phyloP scores from a whole-genome alignment of 2,888 invertebrate genomes.

The Lasioglossum zephyrum region DNA sequence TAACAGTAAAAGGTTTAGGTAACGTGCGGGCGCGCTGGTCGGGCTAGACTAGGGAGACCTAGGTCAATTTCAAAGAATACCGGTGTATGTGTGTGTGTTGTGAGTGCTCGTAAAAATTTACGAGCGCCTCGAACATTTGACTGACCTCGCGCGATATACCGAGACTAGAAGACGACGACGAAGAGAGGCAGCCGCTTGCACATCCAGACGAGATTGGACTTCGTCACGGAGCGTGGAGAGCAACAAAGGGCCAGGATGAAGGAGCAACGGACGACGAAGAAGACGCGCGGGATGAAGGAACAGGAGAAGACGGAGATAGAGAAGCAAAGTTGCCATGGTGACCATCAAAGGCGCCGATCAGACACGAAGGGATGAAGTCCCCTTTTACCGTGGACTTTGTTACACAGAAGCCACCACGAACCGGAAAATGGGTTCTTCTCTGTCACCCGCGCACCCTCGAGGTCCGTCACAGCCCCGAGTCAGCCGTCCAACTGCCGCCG shows the following conservation, averaged over 20 bases:
- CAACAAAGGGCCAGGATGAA: conserved; percentile 9
- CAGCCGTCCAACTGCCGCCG: conserved; percentile 24
- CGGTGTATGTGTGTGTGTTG: background rate
- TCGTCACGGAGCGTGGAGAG: conserved; percentile 29
- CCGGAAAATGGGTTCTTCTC: conserved; percentile 74
- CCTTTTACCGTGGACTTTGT: conserved; percentile 77
- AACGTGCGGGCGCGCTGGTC: background rate
- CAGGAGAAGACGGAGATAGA: conserved; percentile 16
- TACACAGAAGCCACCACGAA: conserved; percentile 71
- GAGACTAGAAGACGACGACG: background rate
- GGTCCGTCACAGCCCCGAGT: conserved; percentile 24
- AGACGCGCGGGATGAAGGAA: conserved; percentile 5
- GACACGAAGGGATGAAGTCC: conserved; percentile 73
- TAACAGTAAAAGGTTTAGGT: background rate
- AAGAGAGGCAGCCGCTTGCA: background rate
- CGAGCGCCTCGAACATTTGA: conserved; percentile 21
- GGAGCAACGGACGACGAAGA: conserved; percentile 21
- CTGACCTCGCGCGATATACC: conserved; percentile 19
- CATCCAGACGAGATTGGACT: conserved; percentile 21
- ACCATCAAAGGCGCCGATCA: conserved; percentile 81
- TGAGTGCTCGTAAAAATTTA: conserved; percentile 37
- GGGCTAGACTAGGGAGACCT: background rate
- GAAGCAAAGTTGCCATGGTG: conserved; percentile 74
- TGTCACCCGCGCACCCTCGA: conserved; percentile 47
- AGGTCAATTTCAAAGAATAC: conserved; percentile 29